phyloP scores from a whole-genome alignment of 2,797 vertebrate genomes.

The Urosaurus nigricauda region DNA sequence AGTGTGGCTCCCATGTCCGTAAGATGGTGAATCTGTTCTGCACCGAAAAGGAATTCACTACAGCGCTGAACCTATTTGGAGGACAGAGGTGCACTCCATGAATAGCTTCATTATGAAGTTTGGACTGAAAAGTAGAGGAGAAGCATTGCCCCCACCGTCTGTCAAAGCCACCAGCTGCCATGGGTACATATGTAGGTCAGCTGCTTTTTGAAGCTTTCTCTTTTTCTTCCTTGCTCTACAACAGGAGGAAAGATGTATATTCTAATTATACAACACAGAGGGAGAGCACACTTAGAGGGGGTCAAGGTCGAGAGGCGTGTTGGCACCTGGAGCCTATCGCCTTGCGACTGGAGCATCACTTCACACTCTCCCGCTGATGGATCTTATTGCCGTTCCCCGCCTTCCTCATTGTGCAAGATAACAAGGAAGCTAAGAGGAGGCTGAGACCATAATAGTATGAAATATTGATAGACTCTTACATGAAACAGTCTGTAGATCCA shows the following conservation, averaged over 20 bases:
- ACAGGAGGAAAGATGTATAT: not conserved
- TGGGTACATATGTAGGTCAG: not conserved
- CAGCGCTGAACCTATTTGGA: too few relatives aligned
- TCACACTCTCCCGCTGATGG: slow-evolving; percentile 48
- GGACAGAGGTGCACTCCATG: too few relatives aligned
- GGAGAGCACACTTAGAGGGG: slow-evolving; percentile 50
- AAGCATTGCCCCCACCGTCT: too few relatives aligned
- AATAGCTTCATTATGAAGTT: too few relatives aligned
- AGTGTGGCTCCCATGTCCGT: too few relatives aligned
- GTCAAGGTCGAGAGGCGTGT: slow-evolving; percentile 67
- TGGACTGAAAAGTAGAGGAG: too few relatives aligned
- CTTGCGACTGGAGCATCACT: slow-evolving; percentile 45
- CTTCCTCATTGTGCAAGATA: slow-evolving; percentile 46
- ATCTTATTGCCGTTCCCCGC: slow-evolving; percentile 46
- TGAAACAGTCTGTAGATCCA: slow-evolving; percentile 43
- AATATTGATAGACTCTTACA: slow-evolving; percentile 64
- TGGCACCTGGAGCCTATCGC: slow-evolving; percentile 36
- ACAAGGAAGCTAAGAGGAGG: slow-evolving; percentile 41
- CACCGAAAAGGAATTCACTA: too few relatives aligned
- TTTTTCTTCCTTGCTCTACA: not conserved
- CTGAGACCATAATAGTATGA: slow-evolving; percentile 63
- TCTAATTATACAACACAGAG: slow-evolving; percentile 28
- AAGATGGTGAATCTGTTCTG: too few relatives aligned
- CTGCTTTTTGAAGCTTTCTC: not conserved
- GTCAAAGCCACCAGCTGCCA: not conserved